Conservation (phyloP, 2,113 vertebrate species). For the Typhlomys cinereus region DNA sequence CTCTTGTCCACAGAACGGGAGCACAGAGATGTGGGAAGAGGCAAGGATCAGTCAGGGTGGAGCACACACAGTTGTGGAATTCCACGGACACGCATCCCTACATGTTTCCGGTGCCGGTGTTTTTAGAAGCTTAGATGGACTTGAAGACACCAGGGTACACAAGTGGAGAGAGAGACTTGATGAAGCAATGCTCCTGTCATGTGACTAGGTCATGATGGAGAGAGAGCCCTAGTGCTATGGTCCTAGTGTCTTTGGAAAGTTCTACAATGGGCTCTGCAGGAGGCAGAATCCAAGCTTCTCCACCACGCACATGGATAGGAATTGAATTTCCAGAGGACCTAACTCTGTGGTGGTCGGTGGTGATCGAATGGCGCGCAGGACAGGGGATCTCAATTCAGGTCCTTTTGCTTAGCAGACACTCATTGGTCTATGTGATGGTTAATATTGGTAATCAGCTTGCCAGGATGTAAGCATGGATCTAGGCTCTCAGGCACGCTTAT, state of each 20-base stretch:
- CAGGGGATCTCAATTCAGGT: too few relatives aligned
- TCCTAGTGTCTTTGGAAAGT: background rate
- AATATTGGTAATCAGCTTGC: too few relatives aligned
- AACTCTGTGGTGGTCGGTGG: background rate
- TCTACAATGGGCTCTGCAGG: background rate
- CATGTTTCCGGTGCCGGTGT: rapidly evolving
- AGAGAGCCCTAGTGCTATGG: background rate
- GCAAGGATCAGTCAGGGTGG: background rate
- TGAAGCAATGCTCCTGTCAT: background rate
- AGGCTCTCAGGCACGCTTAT: too few relatives aligned
- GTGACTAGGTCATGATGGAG: background rate
- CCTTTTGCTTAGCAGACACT: too few relatives aligned
- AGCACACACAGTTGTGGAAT: background rate
- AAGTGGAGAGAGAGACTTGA: background rate
- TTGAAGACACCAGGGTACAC: background rate
- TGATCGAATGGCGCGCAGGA: too few relatives aligned
- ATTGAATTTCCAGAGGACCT: background rate
- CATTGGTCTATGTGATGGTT: too few relatives aligned
- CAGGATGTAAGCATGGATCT: too few relatives aligned
- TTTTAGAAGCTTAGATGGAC: background rate
- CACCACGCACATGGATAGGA: background rate
- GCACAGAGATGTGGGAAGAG: background rate
- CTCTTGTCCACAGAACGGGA: background rate
- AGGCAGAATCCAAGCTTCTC: background rate
- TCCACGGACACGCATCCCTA: background rate